Base-by-base conservation (phyloP, 2,888 invertebrate species). In the Dexiosoma caninum region DNA sequence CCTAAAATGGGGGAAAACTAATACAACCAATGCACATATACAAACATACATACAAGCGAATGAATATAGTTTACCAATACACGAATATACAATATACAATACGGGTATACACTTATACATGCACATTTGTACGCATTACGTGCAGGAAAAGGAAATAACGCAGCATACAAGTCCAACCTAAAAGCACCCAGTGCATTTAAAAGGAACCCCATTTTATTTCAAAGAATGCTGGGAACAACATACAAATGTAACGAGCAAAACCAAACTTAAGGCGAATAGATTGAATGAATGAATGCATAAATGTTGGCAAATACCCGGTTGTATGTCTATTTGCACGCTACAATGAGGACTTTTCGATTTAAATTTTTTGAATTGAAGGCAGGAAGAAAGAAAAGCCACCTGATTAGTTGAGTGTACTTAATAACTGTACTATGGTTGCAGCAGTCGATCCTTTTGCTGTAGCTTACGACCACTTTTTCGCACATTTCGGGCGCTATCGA, bases 241-340 rank as follows among this genome's bases (percentile, higher is more conserved):
- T 21, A 21, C 42, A 30, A 70, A 64, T 35, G 49, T 57, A 75
- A 62, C 46, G 49, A 46, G 75, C 51, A 75, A 53, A 67, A 64
- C 49, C 35, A 55, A 66, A 70, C 42, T 67, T 40, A 66, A 76
- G 55, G n/a, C 46, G 70, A 70, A 75, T 40, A 12, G 35, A 72
- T 53, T 55, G 37, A 69, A 69, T 60, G 32, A 60, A 53, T 55
- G 53, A 76, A 70, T 53, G 44, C 30, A 67, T 81, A 76, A 72
- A 81, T 81, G 55, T 62, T 57, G 66, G 10, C 55, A 69, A 77
- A 62, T 77, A 67, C 42, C 60, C 7, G 49, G 9, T 21, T 59
- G 55, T 30, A 72, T 83, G 82, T 80, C 83, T 82, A 78, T 78
- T 82, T 78, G 79, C 69, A 78, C 78, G 76, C 66, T 75, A 75